These are phyloP conservation scores for Pantherophis guttatus DNA, from an alignment of 2,113 vertebrate genomes.

Conservation along the genomic window DNA sequence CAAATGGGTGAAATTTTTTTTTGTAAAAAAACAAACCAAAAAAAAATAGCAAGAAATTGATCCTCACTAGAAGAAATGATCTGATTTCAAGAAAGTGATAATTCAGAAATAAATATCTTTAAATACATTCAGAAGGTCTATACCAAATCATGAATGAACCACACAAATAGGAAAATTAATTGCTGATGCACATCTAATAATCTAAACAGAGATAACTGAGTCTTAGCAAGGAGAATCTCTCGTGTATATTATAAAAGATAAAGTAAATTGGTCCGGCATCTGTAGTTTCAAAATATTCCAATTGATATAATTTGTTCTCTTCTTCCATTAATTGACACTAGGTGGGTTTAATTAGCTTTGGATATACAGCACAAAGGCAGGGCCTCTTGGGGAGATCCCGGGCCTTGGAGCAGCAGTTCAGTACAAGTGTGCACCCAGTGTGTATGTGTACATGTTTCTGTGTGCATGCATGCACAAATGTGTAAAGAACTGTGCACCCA, in stretches of 20 bases:
- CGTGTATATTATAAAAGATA: conserved; percentile 49
- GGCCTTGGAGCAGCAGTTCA: conserved; percentile 74
- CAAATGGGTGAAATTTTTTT: conserved; percentile 53
- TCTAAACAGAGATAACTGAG: conserved; percentile 49
- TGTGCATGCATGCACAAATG: conserved; percentile 67
- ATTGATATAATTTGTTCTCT: conserved; percentile 63
- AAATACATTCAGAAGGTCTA: conserved; percentile 73
- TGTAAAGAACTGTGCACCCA: conserved; percentile 62
- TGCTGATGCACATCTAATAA: conserved; percentile 27
- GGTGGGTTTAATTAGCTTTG: conserved; percentile 71
- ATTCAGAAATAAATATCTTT: conserved; percentile 74
- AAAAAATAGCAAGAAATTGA: neutral
- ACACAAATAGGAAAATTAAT: conserved; percentile 61
- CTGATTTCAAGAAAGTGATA: conserved; percentile 62
- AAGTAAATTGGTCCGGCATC: conserved; percentile 75
- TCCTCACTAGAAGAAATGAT: conserved; percentile 20
- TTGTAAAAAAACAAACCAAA: conserved; percentile 21
- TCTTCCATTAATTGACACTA: conserved; percentile 69
- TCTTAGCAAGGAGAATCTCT: conserved; percentile 49
- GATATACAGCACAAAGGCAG: conserved; percentile 76
- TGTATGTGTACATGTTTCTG: conserved; percentile 65
- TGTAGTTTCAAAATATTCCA: conserved; percentile 70
- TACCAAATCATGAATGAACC: conserved; percentile 60
- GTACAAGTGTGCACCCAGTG: neutral
- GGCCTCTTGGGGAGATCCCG: conserved; percentile 74